phyloP scores from a whole-genome alignment of 1,140 invertebrate species.

The Diorhabda elongata region DNA sequence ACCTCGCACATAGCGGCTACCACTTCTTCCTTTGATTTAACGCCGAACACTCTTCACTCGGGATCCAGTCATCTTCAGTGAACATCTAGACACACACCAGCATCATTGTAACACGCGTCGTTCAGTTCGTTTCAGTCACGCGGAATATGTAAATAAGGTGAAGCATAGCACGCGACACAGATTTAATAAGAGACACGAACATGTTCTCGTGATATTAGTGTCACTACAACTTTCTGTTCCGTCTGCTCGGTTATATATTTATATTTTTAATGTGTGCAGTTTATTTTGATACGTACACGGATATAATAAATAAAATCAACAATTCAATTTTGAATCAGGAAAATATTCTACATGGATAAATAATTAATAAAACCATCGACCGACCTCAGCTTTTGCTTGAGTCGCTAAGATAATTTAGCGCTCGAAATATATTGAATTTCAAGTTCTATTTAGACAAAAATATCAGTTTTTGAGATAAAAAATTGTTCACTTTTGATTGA shows the following conservation, averaged over 20 bases:
- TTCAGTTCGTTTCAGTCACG: slow-evolving; percentile 13
- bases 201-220: slow-evolving; percentile 1
- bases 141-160: slow-evolving; percentile 12
- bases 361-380: too few species aligned
- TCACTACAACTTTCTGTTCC: slow-evolving; percentile 10
- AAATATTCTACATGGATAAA: too few species aligned
- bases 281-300: background rate
- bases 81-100: slow-evolving; percentile 18
- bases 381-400: too few species aligned
- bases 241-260: background rate
- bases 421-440: too few species aligned
- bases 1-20: slow-evolving; percentile 22
- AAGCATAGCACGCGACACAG: slow-evolving; percentile 10
- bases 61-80: slow-evolving; percentile 31
- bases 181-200: slow-evolving; percentile 1
- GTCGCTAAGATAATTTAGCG: too few species aligned
- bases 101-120: slow-evolving; percentile 10
- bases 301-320: too few species aligned
- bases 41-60: slow-evolving; percentile 14
- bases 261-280: background rate
- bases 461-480: too few species aligned
- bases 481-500: too few species aligned
- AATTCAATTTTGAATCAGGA: too few species aligned
- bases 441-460: too few species aligned
- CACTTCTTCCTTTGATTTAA: slow-evolving; percentile 39